Percentiles rank a stretch among this genome's conserved stretches.
Evolutionary conservation across 2,888 invertebrate species (phyloP).

Genomic region (Melanargia galathea): DNA sequence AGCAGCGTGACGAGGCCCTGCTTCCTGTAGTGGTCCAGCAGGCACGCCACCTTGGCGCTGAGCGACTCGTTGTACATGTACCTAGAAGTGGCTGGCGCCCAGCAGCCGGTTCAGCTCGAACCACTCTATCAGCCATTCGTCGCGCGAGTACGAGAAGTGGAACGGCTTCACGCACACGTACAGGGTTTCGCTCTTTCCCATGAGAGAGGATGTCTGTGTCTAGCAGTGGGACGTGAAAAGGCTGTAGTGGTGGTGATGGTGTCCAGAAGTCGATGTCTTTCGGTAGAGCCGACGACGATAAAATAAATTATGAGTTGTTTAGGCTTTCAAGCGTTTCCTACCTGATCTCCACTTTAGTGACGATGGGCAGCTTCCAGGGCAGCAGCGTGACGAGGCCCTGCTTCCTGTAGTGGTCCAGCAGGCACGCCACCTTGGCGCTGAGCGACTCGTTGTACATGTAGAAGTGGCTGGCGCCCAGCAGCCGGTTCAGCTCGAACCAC

Average conservation of each 20-base stretch:
- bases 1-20: slow-evolving; percentile 87
- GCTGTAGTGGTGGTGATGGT: no score
- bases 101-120: no score
- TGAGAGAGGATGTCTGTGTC: no score
- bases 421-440: slow-evolving; percentile 89
- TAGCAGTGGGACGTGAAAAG: no score
- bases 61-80: slow-evolving; percentile 97
- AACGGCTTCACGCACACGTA: no score
- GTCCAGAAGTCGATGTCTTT: no score
- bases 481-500: slow-evolving; percentile 92
- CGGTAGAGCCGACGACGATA: slow-evolving; percentile 67
- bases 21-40: slow-evolving; percentile 85
- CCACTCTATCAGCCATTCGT: no score
- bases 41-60: slow-evolving; percentile 89
- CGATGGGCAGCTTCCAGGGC: slow-evolving; percentile 93
- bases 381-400: slow-evolving; percentile 87
- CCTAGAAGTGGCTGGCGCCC: slow-evolving; percentile 93
- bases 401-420: slow-evolving; percentile 86
- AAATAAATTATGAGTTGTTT: no score
- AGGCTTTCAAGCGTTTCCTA: slow-evolving; percentile 37
- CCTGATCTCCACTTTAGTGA: slow-evolving; percentile 92
- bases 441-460: slow-evolving; percentile 96
- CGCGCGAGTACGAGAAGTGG: no score
- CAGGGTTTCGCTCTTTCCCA: no score
- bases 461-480: slow-evolving; percentile 93